A percentile compares a stretch with the other conserved stretches of the same genome.
These are phyloP conservation scores for Neoaliturus tenellus DNA, from an alignment of 2,888 invertebrate genomes.

Conservation along the genomic window DNA sequence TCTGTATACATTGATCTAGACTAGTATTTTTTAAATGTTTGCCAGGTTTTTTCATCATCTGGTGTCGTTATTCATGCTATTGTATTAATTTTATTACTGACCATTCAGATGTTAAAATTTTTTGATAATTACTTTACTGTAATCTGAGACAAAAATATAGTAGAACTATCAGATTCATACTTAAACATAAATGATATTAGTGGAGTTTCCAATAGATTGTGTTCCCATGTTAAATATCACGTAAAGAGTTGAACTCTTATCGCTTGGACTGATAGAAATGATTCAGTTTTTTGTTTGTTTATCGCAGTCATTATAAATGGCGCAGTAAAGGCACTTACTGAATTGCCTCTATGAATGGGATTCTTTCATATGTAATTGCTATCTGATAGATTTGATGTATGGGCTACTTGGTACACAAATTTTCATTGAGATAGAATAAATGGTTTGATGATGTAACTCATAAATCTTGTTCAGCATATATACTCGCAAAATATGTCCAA, in stretches of 20 bases:
- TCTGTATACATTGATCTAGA: too few relatives aligned
- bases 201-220: not conserved
- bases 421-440: conserved; percentile 6
- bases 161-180: too few relatives aligned
- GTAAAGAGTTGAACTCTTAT: not conserved
- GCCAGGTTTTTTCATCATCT: too few relatives aligned
- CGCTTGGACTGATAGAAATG: not conserved
- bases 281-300: conserved; percentile 14
- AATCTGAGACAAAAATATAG: too few relatives aligned
- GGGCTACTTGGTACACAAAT: not conserved
- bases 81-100: too few relatives aligned
- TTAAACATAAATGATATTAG: too few relatives aligned
- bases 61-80: too few relatives aligned
- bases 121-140: too few relatives aligned
- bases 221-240: not conserved
- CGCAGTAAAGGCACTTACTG: not conserved
- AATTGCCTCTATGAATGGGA: conserved; percentile 20
- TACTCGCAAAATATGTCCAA: not conserved
- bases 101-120: too few relatives aligned
- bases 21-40: too few relatives aligned
- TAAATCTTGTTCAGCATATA: not conserved
- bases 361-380: conserved; percentile 18
- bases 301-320: not conserved
- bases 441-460: conserved; percentile 18
- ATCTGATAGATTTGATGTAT: not conserved